phyloP scores from a whole-genome alignment of 2,888 invertebrate species.

The Mayetiola destructor region DNA sequence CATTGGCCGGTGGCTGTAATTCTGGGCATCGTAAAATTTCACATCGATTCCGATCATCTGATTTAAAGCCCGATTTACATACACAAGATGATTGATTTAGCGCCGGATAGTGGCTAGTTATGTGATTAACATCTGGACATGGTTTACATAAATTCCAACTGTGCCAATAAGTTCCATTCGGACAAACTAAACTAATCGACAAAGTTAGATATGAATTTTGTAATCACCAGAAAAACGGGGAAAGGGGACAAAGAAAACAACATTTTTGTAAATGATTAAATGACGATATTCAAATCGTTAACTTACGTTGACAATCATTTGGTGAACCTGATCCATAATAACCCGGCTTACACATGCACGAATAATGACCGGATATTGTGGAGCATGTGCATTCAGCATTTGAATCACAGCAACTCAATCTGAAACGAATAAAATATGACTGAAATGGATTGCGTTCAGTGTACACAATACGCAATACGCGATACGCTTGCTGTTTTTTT shows the following conservation, averaged over 20 bases:
- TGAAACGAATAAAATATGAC: background rate
- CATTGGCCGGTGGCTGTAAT: constrained; percentile 44
- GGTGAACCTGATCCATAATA: constrained; percentile 48
- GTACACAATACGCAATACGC: background rate
- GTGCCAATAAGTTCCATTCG: constrained; percentile 49
- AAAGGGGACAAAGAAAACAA: background rate
- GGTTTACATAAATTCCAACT: constrained; percentile 36
- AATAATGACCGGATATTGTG: constrained; percentile 50
- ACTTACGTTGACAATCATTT: constrained; percentile 45
- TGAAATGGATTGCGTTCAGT: background rate
- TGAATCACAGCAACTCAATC: constrained; percentile 42
- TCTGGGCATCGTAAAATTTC: constrained; percentile 45
- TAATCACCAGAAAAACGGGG: background rate
- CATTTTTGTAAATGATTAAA: background rate
- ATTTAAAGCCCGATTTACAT: constrained; percentile 47
- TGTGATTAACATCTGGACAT: constrained; percentile 50
- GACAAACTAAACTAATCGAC: constrained; percentile 41
- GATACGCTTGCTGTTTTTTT: too few relatives aligned
- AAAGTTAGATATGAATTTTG: background rate
- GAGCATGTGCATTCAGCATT: constrained; percentile 50
- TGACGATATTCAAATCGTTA: background rate
- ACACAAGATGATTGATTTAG: constrained; percentile 41
- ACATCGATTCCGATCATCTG: constrained; percentile 37
- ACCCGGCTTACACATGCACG: constrained; percentile 50
- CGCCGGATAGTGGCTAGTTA: constrained; percentile 41